Percentiles rank a stretch among this genome's conserved stretches.
These are phyloP conservation scores for Pleuronectes platessa DNA, from an alignment of 2,113 vertebrate species.

Conservation along the genomic window DNA sequence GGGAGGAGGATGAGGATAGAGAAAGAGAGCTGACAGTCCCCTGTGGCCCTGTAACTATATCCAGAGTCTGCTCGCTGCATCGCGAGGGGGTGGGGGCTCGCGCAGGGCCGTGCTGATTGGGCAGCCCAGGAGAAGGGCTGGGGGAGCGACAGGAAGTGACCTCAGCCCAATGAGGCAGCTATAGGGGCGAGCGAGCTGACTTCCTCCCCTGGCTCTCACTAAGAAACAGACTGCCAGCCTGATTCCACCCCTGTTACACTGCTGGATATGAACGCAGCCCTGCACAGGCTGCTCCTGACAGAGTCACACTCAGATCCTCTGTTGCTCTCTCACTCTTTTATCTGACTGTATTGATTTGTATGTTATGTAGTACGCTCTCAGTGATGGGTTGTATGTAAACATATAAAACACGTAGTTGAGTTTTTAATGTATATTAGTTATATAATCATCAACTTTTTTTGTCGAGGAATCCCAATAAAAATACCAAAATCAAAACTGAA, in stretches of 20 bases:
- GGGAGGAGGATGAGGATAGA: conserved; percentile 61
- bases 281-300: conserved; percentile 31
- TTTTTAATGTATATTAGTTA: background rate
- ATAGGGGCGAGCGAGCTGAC: conserved; percentile 91
- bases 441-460: background rate
- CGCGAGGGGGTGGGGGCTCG: conserved; percentile 86
- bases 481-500: background rate
- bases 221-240: conserved; percentile 92
- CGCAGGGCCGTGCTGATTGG: conserved; percentile 91
- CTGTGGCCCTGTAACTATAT: conserved; percentile 96
- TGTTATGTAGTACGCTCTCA: background rate
- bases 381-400: background rate
- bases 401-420: background rate
- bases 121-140: conserved; percentile 90
- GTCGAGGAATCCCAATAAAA: background rate
- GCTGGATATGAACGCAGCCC: conserved; percentile 48
- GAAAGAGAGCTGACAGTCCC: conserved; percentile 90
- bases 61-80: conserved; percentile 91
- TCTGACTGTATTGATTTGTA: background rate
- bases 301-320: conserved; percentile 11
- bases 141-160: conserved; percentile 96
- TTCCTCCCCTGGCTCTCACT: conserved; percentile 95
- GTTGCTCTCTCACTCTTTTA: conserved; percentile 12
- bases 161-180: conserved; percentile 93
- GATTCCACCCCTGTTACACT: conserved; percentile 87